Percentiles rank a stretch among this genome's conserved stretches.
These are phyloP conservation scores for Cantharis nigra DNA, from an alignment of 2,888 invertebrate genomes.

Conservation along the genomic window DNA sequence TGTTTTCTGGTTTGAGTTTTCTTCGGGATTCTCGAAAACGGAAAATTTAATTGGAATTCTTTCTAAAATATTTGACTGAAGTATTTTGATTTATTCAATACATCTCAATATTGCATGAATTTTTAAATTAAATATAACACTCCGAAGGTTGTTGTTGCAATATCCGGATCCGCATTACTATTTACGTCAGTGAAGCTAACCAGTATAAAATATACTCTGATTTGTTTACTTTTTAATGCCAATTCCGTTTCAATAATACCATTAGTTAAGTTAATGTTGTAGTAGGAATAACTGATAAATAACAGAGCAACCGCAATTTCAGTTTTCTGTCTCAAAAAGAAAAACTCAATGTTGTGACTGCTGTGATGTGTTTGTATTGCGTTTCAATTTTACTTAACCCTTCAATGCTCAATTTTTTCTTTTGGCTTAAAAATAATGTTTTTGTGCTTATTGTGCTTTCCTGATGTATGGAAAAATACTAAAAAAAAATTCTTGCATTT, in stretches of 20 bases:
- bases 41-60: neutral
- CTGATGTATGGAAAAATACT: too few species aligned
- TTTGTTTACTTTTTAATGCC: neutral
- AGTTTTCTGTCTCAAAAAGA: too few species aligned
- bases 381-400: too few species aligned
- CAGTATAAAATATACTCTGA: neutral
- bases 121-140: neutral
- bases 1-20: neutral
- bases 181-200: neutral
- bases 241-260: neutral
- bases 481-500: too few species aligned
- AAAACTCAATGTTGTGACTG: too few species aligned
- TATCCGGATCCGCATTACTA: neutral
- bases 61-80: neutral
- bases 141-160: neutral
- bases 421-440: too few species aligned
- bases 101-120: neutral
- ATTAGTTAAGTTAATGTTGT: too few species aligned
- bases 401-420: too few species aligned
- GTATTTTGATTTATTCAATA: neutral
- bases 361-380: too few species aligned
- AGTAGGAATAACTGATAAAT: too few species aligned
- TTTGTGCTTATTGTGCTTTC: too few species aligned
- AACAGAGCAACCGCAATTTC: too few species aligned
- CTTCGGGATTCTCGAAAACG: neutral